Percentiles rank a stretch among this genome's conserved stretches.
These are phyloP conservation scores for Tetramorium parvispinum DNA, from an alignment of 1,140 invertebrate genomes.

Conservation along the genomic window DNA sequence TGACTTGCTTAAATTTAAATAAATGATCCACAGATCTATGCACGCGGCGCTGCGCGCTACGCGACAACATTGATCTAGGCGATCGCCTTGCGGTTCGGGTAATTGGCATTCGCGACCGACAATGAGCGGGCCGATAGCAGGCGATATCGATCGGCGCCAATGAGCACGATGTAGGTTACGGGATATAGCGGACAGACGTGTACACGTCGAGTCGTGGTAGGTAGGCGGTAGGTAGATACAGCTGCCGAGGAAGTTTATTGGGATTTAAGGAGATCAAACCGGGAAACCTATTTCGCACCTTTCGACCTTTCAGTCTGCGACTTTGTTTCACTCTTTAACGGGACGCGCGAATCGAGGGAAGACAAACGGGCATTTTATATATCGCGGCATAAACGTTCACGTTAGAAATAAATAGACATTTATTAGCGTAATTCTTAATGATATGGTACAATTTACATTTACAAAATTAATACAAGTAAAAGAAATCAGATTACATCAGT, in stretches of 20 bases:
- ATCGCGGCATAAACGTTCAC: neutral
- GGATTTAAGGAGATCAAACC: conserved; percentile 53
- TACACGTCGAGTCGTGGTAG: conserved; percentile 23
- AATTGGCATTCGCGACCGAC: conserved; percentile 55
- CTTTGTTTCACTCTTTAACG: conserved; percentile 34
- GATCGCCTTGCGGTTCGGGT: conserved; percentile 60
- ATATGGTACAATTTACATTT: neutral
- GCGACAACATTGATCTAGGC: conserved; percentile 65
- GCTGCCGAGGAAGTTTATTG: conserved; percentile 51
- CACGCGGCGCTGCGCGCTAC: conserved; percentile 42
- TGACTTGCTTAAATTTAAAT: conserved; percentile 79
- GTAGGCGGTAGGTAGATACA: conserved; percentile 26
- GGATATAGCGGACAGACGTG: conserved; percentile 54
- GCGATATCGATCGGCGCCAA: conserved; percentile 49
- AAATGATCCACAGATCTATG: conserved; percentile 77
- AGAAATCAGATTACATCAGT: neutral
- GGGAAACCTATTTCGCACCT: conserved; percentile 37
- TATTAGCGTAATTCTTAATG: neutral
- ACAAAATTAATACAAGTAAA: neutral
- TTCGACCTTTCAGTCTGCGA: neutral
- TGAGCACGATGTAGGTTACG: conserved; percentile 56
- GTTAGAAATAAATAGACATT: neutral
- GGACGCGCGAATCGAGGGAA: neutral
- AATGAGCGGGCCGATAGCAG: conserved; percentile 29
- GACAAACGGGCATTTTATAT: neutral